These are phyloP conservation scores for Arrhamphus sclerolepis DNA, from an alignment of 2,797 vertebrate genomes.

Conservation along the genomic window DNA sequence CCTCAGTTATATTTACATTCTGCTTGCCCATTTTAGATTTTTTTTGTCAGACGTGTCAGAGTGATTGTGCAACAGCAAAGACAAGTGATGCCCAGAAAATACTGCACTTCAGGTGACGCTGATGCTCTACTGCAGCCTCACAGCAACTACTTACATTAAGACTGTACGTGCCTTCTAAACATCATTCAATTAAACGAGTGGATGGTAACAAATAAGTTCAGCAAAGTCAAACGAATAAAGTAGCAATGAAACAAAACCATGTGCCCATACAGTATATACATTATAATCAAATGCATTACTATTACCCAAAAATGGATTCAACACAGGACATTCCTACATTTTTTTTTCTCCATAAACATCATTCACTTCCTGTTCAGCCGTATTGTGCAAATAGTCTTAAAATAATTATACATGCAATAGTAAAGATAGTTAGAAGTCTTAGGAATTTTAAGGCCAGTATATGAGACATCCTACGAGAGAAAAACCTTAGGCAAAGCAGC, in stretches of 20 bases:
- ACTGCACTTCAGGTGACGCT: constrained; percentile 38
- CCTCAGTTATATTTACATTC: constrained; percentile 70
- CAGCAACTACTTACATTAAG: constrained; percentile 25
- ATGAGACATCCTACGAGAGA: constrained; percentile 75
- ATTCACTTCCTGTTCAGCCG: constrained; percentile 75
- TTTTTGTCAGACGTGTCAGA: constrained; percentile 21
- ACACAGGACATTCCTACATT: constrained; percentile 75
- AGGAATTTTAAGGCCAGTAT: constrained; percentile 81
- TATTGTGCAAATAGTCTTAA: constrained; percentile 85
- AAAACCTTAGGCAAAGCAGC: constrained; percentile 72
- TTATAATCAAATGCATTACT: constrained; percentile 70
- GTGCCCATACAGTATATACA: constrained; percentile 75
- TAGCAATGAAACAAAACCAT: constrained; percentile 69
- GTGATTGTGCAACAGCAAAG: constrained; percentile 73
- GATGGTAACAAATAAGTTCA: constrained; percentile 64
- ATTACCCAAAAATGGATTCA: constrained; percentile 66
- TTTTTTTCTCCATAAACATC: constrained; percentile 71
- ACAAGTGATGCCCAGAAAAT: constrained; percentile 45
- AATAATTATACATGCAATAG: constrained; percentile 83
- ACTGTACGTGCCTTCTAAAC: constrained; percentile 30
- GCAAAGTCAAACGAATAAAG: constrained; percentile 66
- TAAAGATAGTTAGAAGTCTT: constrained; percentile 78
- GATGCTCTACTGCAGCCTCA: constrained; percentile 72
- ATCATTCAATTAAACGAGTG: constrained; percentile 53
- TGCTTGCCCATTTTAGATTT: constrained; percentile 48